Conservation (phyloP, 2,797 vertebrate species). For the Salarias fasciatus region DNA sequence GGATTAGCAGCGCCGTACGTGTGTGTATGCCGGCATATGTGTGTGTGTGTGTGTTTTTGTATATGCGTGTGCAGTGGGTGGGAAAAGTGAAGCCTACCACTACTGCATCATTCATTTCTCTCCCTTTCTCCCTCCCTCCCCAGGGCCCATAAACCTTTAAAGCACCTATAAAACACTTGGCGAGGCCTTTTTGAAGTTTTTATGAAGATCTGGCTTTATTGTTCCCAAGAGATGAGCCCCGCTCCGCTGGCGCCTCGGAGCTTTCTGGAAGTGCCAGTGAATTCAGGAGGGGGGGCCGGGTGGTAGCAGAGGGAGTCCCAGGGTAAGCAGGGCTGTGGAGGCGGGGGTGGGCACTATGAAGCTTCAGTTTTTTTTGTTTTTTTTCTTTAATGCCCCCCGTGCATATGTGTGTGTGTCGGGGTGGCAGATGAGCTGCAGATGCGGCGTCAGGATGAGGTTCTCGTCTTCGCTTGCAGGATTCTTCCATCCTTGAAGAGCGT, state of each 20-base stretch:
- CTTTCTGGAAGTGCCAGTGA: conserved; percentile 84
- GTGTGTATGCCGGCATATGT: conserved; percentile 37
- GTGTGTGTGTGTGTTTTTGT: conserved; percentile 47
- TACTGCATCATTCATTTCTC: conserved; percentile 76
- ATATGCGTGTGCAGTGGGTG: conserved; percentile 63
- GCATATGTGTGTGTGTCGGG: conserved; percentile 36
- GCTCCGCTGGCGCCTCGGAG: conserved; percentile 85
- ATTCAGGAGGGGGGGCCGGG: conserved; percentile 59
- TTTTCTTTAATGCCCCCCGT: conserved; percentile 32
- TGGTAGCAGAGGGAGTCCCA: conserved; percentile 66
- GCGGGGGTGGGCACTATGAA: conserved; percentile 53
- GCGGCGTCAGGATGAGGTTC: conserved; percentile 19
- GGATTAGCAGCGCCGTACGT: conserved; percentile 47
- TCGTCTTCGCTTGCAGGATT: conserved; percentile 36
- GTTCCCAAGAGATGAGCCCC: conserved; percentile 88
- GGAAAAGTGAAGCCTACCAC: conserved; percentile 77
- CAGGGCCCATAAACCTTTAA: conserved; percentile 86
- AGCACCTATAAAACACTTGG: conserved; percentile 90
- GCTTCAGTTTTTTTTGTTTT: conserved; percentile 45
- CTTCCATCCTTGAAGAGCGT: conserved; percentile 9
- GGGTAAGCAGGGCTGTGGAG: conserved; percentile 42
- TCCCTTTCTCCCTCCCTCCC: conserved; percentile 67
- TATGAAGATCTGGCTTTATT: conserved; percentile 89
- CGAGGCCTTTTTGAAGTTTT: conserved; percentile 88
- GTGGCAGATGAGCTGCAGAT: conserved; percentile 46